Base-by-base conservation (phyloP, 2,113 vertebrate genomes). In the Malaclemys terrapin region DNA sequence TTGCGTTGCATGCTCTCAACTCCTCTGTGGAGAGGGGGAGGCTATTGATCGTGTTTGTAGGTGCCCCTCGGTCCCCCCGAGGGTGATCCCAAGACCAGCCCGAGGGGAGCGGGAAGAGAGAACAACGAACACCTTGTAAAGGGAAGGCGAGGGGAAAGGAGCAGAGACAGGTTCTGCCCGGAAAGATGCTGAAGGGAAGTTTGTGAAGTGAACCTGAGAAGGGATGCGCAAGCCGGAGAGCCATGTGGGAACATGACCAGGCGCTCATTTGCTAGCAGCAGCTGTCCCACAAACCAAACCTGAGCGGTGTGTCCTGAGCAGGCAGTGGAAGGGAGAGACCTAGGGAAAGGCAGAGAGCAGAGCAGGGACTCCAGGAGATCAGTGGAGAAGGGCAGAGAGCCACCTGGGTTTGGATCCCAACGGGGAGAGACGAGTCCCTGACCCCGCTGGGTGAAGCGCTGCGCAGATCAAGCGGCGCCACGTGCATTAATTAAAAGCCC, bases 381-480 rank as follows among this genome's bases (percentile, higher is more conserved):
- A 85, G 57, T 42, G 72, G 76, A 86, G 35, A 35, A 47, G 53
- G 10, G 6, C 25, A 35, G 80, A 69, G 59, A 54, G 20, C 53
- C 20, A 22, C 20, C 53, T 54, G 53, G 53, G 75, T 69, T 82
- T 45, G 54, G 8, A 49, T 1, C 10, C 38, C 47, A 52, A 45
- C 8, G 53, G 87, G 57, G 78, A 89, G 81, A 75, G 86, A 29
- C 49, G 3, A 62, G 79, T 59, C 89, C 42, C 8, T 17, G 90
- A 80, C 62, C 72, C 45, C 49, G 53, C 82, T 80, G 57, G 88
- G 35, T 17, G 75, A 95, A 95, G 89, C 95, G 57, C 49, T 50
- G 31, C 24, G 9, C 54, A 78, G 47, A 13, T 86, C 52, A 79
- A 20, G n/a, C 82, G 87, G 69, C 7, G 53, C 53, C 53, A 54